Evolutionary conservation across 2,888 invertebrate genomes (phyloP), one percentile per base, ranked within the genome.

Genomic region (Cinara cedri): DNA sequence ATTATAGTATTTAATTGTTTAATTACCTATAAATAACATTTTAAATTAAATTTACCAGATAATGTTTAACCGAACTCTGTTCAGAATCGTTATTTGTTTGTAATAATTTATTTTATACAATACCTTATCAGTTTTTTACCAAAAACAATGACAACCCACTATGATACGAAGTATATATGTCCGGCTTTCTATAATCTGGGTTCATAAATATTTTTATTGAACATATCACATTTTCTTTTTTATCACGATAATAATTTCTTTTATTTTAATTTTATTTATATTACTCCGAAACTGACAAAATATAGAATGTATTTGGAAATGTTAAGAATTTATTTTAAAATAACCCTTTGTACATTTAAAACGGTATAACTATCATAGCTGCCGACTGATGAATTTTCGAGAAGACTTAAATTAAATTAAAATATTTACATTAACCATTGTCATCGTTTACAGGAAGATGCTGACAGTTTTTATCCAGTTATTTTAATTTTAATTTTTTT

Each of bases 361-460:
- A 74, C 3, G 21, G 42, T 21, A 55, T 21, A 55, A 44, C 54
- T 51, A 74, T 14, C n/a, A 42, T 42, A 44, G 49, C 49, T 65
- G 49, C 49, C 54, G 62, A 74, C 63, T 42, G 21, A 54, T 65
- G 63, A n/a, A n/a, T 74, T 65, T 65, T 51, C 3, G 42, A 54
- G 74, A 65, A n/a, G 44, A 44, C n/a, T 54, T 65, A 75, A 65
- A 75, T 75, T 54, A 65, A 74, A 74, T 63, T 1, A 65, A 75
- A 75, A 75, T 75, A 75, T 75, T 75, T 75, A 54, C 54, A 54
- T 44, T 65, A 42, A 65, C 24, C 42, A 24, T 75, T 6, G 34
- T 34, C n/a, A 44, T 75, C 51, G 63, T 54, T n/a, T 51, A n/a
- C n/a, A 16, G 51, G 16, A n/a, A 44, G 49, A 54, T 24, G 21